phyloP scores from a whole-genome alignment of 2,888 invertebrate species.

The Phaedon cochleariae region DNA sequence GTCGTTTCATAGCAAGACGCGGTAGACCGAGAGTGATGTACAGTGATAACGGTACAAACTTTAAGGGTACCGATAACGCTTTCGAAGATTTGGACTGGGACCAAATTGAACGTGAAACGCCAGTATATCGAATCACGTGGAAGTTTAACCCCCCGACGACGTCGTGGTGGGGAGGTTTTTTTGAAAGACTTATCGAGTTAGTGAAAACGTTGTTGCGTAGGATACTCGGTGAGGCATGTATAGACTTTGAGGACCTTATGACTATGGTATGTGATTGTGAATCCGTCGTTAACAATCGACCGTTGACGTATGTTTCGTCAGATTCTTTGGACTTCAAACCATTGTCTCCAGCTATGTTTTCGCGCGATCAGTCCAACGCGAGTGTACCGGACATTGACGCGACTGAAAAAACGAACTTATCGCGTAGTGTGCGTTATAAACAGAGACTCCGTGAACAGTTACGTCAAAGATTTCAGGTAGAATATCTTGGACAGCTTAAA shows the following conservation, averaged over 20 bases:
- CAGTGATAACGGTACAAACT: slow-evolving; percentile 59
- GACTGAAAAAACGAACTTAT: slow-evolving; percentile 32
- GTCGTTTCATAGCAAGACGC: slow-evolving; percentile 51
- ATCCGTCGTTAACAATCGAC: slow-evolving; percentile 23
- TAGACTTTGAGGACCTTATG: slow-evolving; percentile 44
- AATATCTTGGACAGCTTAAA: slow-evolving; percentile 41
- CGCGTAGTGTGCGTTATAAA: slow-evolving; percentile 27
- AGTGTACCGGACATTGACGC: slow-evolving; percentile 37
- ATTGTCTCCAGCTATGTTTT: slow-evolving; percentile 46
- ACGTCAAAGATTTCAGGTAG: slow-evolving; percentile 36
- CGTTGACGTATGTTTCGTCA: slow-evolving; percentile 21
- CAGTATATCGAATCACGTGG: slow-evolving; percentile 45
- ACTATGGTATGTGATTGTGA: slow-evolving; percentile 28
- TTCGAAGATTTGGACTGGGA: slow-evolving; percentile 47
- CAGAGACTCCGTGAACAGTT: slow-evolving; percentile 42
- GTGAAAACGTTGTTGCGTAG: slow-evolving; percentile 55
- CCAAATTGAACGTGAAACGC: slow-evolving; percentile 32
- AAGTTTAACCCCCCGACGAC: slow-evolving; percentile 57
- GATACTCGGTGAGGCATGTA: slow-evolving; percentile 51
- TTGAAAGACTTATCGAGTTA: slow-evolving; percentile 57
- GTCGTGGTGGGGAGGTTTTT: slow-evolving; percentile 61
- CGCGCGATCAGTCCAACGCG: slow-evolving; percentile 31
- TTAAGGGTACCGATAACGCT: slow-evolving; percentile 50
- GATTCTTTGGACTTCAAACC: slow-evolving; percentile 28
- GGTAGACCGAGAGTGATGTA: slow-evolving; percentile 50